Base-by-base conservation (phyloP, 1,140 invertebrate genomes). In the Hycleus cichorii region DNA sequence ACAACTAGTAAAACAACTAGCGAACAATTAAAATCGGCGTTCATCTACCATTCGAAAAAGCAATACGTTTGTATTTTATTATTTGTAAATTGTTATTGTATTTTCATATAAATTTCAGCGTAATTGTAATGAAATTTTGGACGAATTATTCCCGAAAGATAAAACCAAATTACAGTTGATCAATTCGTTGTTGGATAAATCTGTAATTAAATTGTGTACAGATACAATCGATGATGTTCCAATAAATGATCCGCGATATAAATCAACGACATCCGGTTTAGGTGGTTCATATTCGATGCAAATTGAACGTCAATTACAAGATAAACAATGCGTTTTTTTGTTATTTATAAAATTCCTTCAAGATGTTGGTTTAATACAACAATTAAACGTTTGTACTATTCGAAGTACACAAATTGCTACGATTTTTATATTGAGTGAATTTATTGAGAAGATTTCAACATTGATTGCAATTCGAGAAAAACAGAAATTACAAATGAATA, bases 221-320 rank as follows among this genome's bases (percentile, higher is more conserved):
- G 87, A 92, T 68, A 76, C 96, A 49, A 83, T 95, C 45, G 88
- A 96, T 74, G 93, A 96, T 76, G 84, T 86, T 61, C 94, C 93
- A 5, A 83, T 86, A 2, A 83, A 88, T 47, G 93, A 97, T 81
- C 93, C 93, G 1, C 78, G 93, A 63, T 95, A 87, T 90, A 80
- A 44, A 65, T 75, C 58, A 58, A 58, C 58, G 12, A 38, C 12
- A 43, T 67, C 39, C 70, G 78, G 74, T 10, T 67, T 85, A n/a
- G 83, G 83, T 10, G 82, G 82, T 62, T 84, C 83, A 1, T 75
- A 80, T 39, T 88, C 90, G 2, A 82, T 95, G 75, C 88, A 94
- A 72, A 86, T 93, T 56, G 71, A 82, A 1, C 85, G 88, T 62
- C 92, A 95, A 72, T 72, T 97, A 7, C 83, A 87, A 61, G 91